A percentile compares a stretch with the other conserved stretches of the same genome.
These are phyloP conservation scores for Drosophila mimetica DNA, from an alignment of 2,888 invertebrate species.

Conservation along the genomic window DNA sequence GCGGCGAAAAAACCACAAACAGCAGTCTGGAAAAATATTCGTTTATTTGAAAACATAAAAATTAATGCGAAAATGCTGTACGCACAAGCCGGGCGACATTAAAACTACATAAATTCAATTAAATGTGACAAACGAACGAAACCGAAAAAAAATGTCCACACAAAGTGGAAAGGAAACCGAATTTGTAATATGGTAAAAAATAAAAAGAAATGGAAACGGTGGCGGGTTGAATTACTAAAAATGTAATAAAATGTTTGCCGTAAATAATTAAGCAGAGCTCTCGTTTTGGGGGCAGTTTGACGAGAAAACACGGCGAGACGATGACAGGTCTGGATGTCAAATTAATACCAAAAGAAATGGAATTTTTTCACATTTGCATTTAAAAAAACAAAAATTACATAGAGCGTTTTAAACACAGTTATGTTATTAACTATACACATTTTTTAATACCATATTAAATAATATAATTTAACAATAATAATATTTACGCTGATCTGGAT, in stretches of 20 bases:
- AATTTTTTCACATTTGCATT: background rate
- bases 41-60: constrained; percentile 72
- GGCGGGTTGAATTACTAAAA: constrained; percentile 70
- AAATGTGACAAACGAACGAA: constrained; percentile 73
- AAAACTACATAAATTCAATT: constrained; percentile 81
- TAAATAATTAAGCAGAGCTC: constrained; percentile 70
- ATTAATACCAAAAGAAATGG: constrained; percentile 46
- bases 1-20: constrained; percentile 65
- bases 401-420: too few species aligned
- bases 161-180: constrained; percentile 35
- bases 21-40: constrained; percentile 52
- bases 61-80: constrained; percentile 77
- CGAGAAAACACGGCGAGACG: constrained; percentile 28
- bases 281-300: constrained; percentile 47
- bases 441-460: too few species aligned
- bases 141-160: constrained; percentile 23
- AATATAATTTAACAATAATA: too few species aligned
- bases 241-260: constrained; percentile 74
- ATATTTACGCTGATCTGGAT: too few species aligned
- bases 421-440: too few species aligned
- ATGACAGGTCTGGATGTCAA: constrained; percentile 63
- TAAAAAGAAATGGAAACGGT: constrained; percentile 40
- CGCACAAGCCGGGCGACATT: constrained; percentile 55
- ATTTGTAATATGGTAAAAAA: constrained; percentile 23
- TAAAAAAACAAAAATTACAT: background rate